These are phyloP conservation scores for Genyomyrus donnyi DNA, from an alignment of 2,113 vertebrate species.

Conservation along the genomic window DNA sequence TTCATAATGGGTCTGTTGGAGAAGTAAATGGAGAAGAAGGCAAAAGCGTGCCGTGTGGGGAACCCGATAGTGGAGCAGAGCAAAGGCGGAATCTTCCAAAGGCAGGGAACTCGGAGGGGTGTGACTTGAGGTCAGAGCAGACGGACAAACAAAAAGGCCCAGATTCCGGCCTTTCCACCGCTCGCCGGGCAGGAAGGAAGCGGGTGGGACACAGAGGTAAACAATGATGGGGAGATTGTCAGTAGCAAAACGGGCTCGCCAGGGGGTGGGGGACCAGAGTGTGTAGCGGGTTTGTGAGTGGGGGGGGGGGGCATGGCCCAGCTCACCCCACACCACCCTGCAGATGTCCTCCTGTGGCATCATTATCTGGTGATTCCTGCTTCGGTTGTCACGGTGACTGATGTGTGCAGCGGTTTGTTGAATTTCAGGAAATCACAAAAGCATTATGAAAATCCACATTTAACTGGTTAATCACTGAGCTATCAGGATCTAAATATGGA, in stretches of 20 bases:
- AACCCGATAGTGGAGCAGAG: not conserved
- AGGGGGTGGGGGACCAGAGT: not conserved
- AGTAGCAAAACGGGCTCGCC: not conserved
- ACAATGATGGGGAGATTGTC: not conserved
- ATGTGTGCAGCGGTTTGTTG: not conserved
- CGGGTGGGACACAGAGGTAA: not conserved
- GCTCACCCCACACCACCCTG: not conserved
- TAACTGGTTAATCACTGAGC: not conserved
- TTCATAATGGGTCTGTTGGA: not conserved
- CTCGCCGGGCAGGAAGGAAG: conserved; percentile 9
- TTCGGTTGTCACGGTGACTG: not conserved
- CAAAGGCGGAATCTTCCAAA: not conserved
- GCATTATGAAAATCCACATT: not conserved
- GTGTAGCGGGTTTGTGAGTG: not conserved
- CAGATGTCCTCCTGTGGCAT: not conserved
- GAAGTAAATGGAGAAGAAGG: not conserved
- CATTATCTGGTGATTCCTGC: not conserved
- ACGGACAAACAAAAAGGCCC: not conserved
- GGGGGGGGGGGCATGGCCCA: not conserved
- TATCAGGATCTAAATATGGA: not conserved
- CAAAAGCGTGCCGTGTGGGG: not conserved
- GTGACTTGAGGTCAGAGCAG: not conserved
- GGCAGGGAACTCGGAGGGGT: not conserved
- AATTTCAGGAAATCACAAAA: not conserved
- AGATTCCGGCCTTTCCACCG: conserved; percentile 5